phyloP scores from a whole-genome alignment of 1,140 invertebrate species.

The Nasonia vitripennis region DNA sequence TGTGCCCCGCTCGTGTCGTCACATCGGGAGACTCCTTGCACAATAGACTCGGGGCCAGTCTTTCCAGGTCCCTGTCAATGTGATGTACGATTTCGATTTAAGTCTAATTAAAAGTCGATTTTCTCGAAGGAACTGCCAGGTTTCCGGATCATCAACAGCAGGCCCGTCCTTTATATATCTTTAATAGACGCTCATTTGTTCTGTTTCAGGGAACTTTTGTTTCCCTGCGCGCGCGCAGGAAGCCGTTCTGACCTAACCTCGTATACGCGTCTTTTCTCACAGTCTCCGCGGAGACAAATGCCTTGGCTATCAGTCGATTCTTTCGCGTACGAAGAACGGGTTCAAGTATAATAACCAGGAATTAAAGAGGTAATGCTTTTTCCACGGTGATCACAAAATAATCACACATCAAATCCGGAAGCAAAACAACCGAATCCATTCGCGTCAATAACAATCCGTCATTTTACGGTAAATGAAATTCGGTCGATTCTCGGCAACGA shows the following conservation, averaged over 20 bases:
- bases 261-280: neutral
- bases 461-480: neutral
- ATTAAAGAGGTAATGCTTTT: neutral
- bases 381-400: neutral
- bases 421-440: neutral
- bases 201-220: constrained; percentile 3
- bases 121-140: constrained; percentile 8
- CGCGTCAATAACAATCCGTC: neutral
- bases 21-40: neutral
- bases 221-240: neutral
- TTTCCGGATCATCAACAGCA: constrained; percentile 18
- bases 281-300: neutral
- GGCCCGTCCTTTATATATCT: neutral
- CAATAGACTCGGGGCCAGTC: constrained; percentile 5
- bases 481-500: constrained; percentile 1
- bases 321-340: neutral
- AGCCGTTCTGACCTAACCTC: neutral
- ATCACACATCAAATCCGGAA: neutral
- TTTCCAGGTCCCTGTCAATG: constrained; percentile 21
- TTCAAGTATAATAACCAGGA: neutral
- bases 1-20: constrained; percentile 14
- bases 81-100: constrained; percentile 46
- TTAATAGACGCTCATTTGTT: constrained; percentile 20
- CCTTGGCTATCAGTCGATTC: neutral
- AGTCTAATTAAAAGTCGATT: constrained; percentile 49